These are phyloP conservation scores for Brenthis hecate DNA, from an alignment of 2,888 invertebrate species.

Conservation along the genomic window DNA sequence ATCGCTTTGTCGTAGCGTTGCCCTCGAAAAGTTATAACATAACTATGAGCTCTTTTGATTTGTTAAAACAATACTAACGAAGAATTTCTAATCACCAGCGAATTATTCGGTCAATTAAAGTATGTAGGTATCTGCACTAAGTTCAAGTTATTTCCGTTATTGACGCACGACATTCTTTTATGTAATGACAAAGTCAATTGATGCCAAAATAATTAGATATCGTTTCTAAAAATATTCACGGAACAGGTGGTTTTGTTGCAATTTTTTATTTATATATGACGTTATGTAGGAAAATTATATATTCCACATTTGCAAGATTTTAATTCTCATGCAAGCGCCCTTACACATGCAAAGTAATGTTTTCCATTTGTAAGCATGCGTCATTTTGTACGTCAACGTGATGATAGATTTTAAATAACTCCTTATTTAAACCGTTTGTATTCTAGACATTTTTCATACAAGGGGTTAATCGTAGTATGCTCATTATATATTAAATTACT, in stretches of 20 bases:
- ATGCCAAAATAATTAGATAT: slow-evolving; percentile 31
- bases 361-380: slow-evolving; percentile 37
- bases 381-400: slow-evolving; percentile 35
- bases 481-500: too few species aligned
- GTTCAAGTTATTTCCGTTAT: slow-evolving; percentile 22
- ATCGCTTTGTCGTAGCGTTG: too few species aligned
- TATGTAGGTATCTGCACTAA: slow-evolving; percentile 4
- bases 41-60: too few species aligned
- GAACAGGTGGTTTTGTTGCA: not conserved
- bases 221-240: slow-evolving; percentile 25
- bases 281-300: not conserved
- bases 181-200: slow-evolving; percentile 25
- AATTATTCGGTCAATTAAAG: not conserved
- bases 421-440: not conserved
- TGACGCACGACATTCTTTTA: slow-evolving; percentile 27
- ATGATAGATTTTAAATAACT: slow-evolving; percentile 21
- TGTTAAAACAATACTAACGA: too few species aligned
- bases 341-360: slow-evolving; percentile 23
- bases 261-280: not conserved
- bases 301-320: not conserved
- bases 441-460: not conserved
- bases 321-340: slow-evolving; percentile 10
- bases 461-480: not conserved
- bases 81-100: too few species aligned
- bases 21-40: too few species aligned